Evolutionary conservation across 2,113 vertebrate species (phyloP).

Genomic region (Pelecanus crispus): DNA sequence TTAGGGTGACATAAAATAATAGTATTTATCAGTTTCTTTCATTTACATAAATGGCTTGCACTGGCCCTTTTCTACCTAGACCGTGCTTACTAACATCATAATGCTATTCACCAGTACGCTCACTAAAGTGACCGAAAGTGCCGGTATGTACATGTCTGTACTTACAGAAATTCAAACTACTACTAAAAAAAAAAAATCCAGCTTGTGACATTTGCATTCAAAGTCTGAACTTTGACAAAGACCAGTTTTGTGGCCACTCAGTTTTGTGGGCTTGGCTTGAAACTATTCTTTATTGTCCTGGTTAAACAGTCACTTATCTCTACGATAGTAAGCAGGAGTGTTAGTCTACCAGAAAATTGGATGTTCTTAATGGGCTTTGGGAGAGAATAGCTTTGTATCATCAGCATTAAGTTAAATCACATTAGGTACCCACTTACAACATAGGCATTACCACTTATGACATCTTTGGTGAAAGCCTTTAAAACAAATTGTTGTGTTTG

Average conservation of each 20-base stretch:
- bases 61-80: not conserved
- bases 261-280: not conserved
- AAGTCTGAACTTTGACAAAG: not conserved
- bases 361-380: constrained; percentile 53
- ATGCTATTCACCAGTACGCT: not conserved
- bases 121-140: not conserved
- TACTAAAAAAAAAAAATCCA: not conserved
- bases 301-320: constrained; percentile 52
- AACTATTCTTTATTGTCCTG: constrained; percentile 1
- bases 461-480: constrained; percentile 63
- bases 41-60: not conserved
- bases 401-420: constrained; percentile 58
- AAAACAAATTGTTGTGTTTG: constrained; percentile 60
- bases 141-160: not conserved
- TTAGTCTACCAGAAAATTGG: constrained; percentile 55
- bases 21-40: not conserved
- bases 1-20: not conserved
- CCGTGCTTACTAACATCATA: not conserved
- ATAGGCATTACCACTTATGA: constrained; percentile 47
- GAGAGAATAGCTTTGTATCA: constrained; percentile 48
- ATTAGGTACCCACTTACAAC: constrained; percentile 42
- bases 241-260: not conserved
- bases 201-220: not conserved
- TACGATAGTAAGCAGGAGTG: constrained; percentile 16
- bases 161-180: not conserved